Evolutionary conservation across 53 echinoderm and acorn worm species (phyloP).

Genomic region (Zoroaster sp.): DNA sequence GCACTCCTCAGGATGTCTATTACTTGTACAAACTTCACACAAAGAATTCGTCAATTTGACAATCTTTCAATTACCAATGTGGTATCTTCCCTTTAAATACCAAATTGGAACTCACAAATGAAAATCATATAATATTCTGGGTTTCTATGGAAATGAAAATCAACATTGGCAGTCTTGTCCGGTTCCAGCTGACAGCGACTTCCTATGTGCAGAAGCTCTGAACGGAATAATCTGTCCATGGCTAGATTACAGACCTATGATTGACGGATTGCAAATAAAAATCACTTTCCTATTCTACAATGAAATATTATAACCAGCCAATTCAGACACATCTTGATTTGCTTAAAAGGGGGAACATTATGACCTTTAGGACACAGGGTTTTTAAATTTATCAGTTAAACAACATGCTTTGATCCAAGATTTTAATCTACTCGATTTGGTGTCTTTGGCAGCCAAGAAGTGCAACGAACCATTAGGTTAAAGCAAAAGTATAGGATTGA

Average conservation of each 20-base stretch:
- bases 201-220: not conserved
- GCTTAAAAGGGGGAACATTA: not conserved
- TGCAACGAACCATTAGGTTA: too few species aligned
- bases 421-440: too few species aligned
- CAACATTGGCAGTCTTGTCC: not conserved
- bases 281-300: constrained; percentile 6
- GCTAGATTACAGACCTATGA: not conserved
- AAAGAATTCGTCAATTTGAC: too few species aligned
- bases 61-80: too few species aligned
- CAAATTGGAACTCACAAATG: not conserved
- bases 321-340: not conserved
- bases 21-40: too few species aligned
- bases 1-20: too few species aligned
- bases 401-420: too few species aligned
- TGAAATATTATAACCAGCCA: constrained; percentile 4
- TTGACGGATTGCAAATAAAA: constrained; percentile 20
- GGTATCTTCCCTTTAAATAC: not conserved
- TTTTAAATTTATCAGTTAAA: not conserved
- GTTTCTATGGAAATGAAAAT: not conserved
- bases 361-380: not conserved
- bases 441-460: too few species aligned
- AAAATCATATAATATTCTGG: constrained; percentile 1
- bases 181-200: not conserved
- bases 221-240: not conserved
- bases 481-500: too few species aligned